phyloP scores from a whole-genome alignment of 2,113 vertebrate genomes.

The Pampusana beccarii region DNA sequence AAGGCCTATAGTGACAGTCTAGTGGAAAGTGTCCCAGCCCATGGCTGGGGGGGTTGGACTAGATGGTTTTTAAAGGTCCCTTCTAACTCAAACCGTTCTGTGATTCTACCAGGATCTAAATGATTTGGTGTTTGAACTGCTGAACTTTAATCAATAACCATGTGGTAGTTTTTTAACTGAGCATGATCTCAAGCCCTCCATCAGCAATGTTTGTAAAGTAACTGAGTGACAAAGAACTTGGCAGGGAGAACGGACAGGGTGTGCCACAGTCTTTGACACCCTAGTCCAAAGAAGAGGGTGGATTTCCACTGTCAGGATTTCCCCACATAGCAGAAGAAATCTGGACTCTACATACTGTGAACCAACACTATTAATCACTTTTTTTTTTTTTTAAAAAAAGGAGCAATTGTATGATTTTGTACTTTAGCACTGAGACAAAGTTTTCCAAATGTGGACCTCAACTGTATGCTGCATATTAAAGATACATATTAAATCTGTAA shows the following conservation, averaged over 20 bases:
- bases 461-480: neutral
- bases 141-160: neutral
- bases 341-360: neutral
- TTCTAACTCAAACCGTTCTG: neutral
- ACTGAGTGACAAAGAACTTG: neutral
- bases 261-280: neutral
- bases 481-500: neutral
- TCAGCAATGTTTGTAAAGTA: neutral
- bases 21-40: neutral
- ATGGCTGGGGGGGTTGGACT: fast-evolving
- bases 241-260: neutral
- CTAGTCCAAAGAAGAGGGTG: neutral
- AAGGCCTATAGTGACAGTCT: neutral
- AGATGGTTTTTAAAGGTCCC: neutral
- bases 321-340: neutral
- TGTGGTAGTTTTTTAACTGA: neutral
- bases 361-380: neutral
- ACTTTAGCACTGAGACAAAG: neutral
- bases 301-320: neutral
- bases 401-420: neutral
- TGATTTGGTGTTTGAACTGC: neutral
- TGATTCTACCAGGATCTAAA: neutral
- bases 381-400: neutral
- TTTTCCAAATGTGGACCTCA: neutral
- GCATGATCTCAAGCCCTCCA: neutral